These are phyloP conservation scores for Dysmachus trigonus DNA, from an alignment of 2,888 invertebrate genomes.

Conservation along the genomic window DNA sequence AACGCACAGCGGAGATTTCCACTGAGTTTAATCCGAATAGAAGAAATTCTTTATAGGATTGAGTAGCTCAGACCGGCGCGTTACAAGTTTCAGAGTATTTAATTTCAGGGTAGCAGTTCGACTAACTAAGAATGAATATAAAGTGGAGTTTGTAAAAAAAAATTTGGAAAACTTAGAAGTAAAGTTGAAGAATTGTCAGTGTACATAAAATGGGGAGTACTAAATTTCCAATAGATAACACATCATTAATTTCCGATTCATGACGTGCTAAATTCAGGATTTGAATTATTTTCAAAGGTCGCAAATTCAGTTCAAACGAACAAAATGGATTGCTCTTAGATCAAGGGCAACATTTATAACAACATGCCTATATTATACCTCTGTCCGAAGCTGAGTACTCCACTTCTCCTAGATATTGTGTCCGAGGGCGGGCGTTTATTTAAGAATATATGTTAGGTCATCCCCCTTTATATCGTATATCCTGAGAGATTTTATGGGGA, in stretches of 20 bases:
- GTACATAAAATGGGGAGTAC: no score
- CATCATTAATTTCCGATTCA: background rate
- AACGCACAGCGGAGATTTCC: no score
- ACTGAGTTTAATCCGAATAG: no score
- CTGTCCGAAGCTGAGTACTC: background rate
- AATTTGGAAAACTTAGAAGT: no score
- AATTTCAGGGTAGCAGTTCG: no score
- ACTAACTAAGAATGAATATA: no score
- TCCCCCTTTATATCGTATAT: slow-evolving; percentile 13
- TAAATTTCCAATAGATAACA: background rate
- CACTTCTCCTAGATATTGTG: background rate
- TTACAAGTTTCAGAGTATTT: no score
- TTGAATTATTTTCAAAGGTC: slow-evolving; percentile 26
- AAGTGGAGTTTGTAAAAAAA: no score
- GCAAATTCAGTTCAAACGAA: slow-evolving; percentile 29
- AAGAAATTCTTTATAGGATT: no score
- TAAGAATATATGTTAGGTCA: slow-evolving; percentile 41
- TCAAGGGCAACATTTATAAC: slow-evolving; percentile 21
- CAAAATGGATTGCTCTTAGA: slow-evolving; percentile 21
- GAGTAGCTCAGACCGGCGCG: no score
- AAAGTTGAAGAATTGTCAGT: no score
- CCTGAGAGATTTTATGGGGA: background rate
- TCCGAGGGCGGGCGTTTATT: slow-evolving; percentile 17
- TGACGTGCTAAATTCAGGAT: slow-evolving; percentile 10
- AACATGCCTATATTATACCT: slow-evolving; percentile 6